Percentiles rank a stretch among this genome's conserved stretches.
Evolutionary conservation across 2,113 vertebrate genomes (phyloP).

Genomic region (Macquaria australasica): DNA sequence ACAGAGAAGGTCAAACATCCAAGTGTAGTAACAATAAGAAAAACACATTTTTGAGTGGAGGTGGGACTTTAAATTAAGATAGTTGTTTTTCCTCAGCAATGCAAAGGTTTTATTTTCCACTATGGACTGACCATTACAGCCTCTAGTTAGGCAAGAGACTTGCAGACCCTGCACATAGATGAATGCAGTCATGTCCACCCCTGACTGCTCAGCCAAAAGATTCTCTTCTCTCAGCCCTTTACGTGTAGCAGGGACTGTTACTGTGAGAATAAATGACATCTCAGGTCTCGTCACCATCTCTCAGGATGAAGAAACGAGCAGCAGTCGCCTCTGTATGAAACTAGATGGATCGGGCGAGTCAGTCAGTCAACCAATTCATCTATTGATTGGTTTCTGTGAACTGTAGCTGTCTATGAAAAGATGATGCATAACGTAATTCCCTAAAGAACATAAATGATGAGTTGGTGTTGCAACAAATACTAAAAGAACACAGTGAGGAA

Average conservation of each 20-base stretch:
- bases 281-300: neutral
- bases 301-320: conserved; percentile 30
- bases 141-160: too few relatives aligned
- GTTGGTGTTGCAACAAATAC: conserved; percentile 8
- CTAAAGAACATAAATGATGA: conserved; percentile 6
- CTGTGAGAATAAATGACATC: conserved; percentile 43
- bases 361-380: neutral
- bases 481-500: neutral
- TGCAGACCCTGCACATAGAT: neutral
- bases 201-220: conserved; percentile 25
- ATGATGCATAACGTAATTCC: neutral
- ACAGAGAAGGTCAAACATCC: too few relatives aligned
- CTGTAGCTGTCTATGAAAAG: neutral
- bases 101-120: too few relatives aligned
- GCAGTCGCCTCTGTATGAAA: conserved; percentile 4
- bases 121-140: too few relatives aligned
- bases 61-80: too few relatives aligned
- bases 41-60: too few relatives aligned
- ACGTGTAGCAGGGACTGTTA: conserved; percentile 20
- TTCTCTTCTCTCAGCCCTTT: conserved; percentile 24
- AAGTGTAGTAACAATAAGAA: too few relatives aligned
- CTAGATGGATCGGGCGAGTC: neutral
- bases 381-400: conserved; percentile 4
- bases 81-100: too few relatives aligned
- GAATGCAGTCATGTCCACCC: conserved; percentile 27